Conservation (phyloP, 2,888 invertebrate species). For the Cetonia aurata region DNA sequence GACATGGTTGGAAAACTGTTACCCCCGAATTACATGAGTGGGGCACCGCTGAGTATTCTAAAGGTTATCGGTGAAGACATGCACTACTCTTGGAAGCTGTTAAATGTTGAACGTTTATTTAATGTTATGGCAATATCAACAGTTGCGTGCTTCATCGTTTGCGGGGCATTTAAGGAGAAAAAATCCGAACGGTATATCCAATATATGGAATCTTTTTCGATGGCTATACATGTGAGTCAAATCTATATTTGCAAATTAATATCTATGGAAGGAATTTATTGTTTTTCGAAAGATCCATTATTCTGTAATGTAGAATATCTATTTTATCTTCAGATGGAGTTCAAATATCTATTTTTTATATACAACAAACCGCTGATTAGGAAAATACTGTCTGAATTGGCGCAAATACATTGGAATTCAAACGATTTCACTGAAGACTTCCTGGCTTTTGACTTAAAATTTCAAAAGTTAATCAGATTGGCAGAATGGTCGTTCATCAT, state of each 20-base stretch:
- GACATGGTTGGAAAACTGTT: not conserved
- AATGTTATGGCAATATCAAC: not conserved
- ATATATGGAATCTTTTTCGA: not conserved
- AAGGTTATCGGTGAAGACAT: not conserved
- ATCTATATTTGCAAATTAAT: no score
- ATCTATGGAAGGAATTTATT: no score
- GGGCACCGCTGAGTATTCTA: not conserved
- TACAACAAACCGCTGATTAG: not conserved
- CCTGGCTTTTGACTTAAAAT: not conserved
- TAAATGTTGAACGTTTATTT: not conserved
- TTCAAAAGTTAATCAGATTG: not conserved
- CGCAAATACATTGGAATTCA: not conserved
- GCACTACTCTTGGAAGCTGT: not conserved
- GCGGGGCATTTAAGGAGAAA: not conserved
- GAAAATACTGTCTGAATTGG: not conserved
- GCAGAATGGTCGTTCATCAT: not conserved
- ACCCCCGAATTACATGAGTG: not conserved
- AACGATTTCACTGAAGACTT: not conserved
- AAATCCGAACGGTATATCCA: no score
- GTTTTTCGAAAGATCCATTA: no score
- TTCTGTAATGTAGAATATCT: not conserved
- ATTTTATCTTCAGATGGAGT: not conserved
- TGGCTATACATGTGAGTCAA: not conserved
- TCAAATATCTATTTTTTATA: not conserved
- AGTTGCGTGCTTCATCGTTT: not conserved